Base-by-base conservation (phyloP, 2,888 invertebrate genomes). In the Sturmia bella region DNA sequence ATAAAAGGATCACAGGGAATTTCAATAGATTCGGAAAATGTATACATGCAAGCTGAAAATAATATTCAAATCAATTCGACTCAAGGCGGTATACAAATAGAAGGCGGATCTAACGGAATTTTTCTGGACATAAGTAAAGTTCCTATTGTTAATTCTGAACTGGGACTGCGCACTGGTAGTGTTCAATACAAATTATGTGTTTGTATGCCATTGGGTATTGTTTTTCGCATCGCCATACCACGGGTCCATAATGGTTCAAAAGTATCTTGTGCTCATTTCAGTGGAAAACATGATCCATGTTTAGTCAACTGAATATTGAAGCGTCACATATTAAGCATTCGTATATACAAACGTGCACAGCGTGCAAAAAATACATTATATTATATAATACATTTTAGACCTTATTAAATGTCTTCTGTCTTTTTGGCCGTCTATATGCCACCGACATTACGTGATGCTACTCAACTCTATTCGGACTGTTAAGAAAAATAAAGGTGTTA, bases 181-280 rank as follows among this genome's bases (percentile, higher is more conserved):
- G 90, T 93, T 0, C 96, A 97, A 88, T 97, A 94, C 86, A 97
- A 97, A 89, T 93, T 98, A 0, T 98, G 97, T 86, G 95, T 97
- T 0, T 97, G 97, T 87, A 96, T 97, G 96, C 97, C 97, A 0
- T 94, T 95, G 84, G 97, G 97, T 0, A 95, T 95, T 85, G 89
- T 98, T 64, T 97, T 97, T 87, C 92, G 95, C 80, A 93, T 97
- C 4, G 94, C 95, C 0, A 94, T 96, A 0, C 93, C 94, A 0
- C 92, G 92, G 0, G 86, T 87, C 3, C 89, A 90, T 83, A 90
- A 88, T 78, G 89, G 89, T 0, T 87, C 88, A 1, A 91, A 90
- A 84, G 87, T 90, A 43, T 87, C 90, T 0, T 91, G 91, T 73
- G 87, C 88, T 11, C 90, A 91, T 84, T 91, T 90, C 19, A 89